Evolutionary conservation across 2,113 vertebrate species (phyloP), one percentile per base, ranked within the genome.

Genomic region (Gallinago paraguaiae): DNA sequence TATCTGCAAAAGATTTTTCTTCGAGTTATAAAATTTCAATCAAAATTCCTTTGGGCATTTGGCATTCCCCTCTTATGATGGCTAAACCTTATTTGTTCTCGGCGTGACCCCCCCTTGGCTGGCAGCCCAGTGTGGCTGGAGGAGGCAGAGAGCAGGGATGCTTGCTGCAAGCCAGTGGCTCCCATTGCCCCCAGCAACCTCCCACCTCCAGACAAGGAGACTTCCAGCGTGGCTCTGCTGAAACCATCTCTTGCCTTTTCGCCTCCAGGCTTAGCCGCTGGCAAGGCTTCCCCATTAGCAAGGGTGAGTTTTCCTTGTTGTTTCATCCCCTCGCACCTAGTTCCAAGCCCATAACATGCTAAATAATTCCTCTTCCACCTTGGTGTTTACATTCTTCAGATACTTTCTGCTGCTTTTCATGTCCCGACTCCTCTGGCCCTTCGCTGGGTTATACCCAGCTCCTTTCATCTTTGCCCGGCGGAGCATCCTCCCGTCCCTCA

Each of bases 11-110:
- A 95, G 94, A 97, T 96, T 97, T 95, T 97, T 53, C 92, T 92
- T 77, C 51, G 78, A 86, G 93, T 97, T 97, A 97, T 96, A 97
- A 97, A 97, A 96, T 95, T 95, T 96, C 97, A 97, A 97, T 97
- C 96, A 96, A 96, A 97, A 97, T 97, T 97, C 97, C 93, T 97
- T 16, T 0, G 10, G 91, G 92, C 72, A 81, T 91, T 97, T 91
- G 0, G 23, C 96, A 92, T 96, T 96, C 94, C 94, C 93, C 33
- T 92, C 82, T 88, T 96, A 70, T 48, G 9, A 94, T 65, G 83
- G 22, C 83, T 96, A 97, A 97, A 97, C 95, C 89, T 95, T 82
- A 68, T 96, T 97, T 97, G 86, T 74, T 91, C 94, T 87, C 15
- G 1, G 61, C 0, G 1, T 91, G 95, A 88, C 50, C 91, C 90